phyloP scores from a whole-genome alignment of 2,113 vertebrate species.

The Xyrauchen texanus region DNA sequence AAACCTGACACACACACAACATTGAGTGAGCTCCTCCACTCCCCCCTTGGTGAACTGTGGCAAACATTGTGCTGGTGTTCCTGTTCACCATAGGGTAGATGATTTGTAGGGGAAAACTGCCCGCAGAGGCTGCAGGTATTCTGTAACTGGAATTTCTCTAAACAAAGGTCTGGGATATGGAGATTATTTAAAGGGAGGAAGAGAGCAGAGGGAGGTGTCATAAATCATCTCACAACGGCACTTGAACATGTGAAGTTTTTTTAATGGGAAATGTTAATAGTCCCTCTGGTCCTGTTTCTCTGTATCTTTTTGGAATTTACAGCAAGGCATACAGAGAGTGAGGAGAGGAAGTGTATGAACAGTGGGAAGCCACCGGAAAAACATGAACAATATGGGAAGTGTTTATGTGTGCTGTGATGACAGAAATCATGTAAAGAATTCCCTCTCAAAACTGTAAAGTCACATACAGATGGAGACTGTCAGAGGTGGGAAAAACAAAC shows the following conservation, averaged over 20 bases:
- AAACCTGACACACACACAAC: too few relatives aligned
- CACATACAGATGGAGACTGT: background rate
- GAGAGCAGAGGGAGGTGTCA: background rate
- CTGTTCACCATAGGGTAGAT: too few relatives aligned
- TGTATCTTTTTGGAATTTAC: slow-evolving; percentile 2
- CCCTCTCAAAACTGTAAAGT: background rate
- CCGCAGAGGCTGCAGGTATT: too few relatives aligned
- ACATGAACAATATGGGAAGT: background rate
- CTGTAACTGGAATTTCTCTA: too few relatives aligned
- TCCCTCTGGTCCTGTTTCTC: background rate
- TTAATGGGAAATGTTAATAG: slow-evolving; percentile 2
- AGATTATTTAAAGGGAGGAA: background rate
- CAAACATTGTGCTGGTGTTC: too few relatives aligned
- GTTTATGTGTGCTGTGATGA: background rate
- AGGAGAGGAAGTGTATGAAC: background rate
- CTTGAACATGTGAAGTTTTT: background rate
- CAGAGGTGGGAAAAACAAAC: slow-evolving; percentile 8
- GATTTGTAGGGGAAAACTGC: too few relatives aligned
- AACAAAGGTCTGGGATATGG: background rate
- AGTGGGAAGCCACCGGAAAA: slow-evolving; percentile 3
- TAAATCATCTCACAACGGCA: slow-evolving; percentile 10
- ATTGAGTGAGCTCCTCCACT: too few relatives aligned
- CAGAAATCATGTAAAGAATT: background rate
- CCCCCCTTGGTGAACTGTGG: too few relatives aligned
- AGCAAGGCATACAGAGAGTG: background rate